Evolutionary conservation across 2,888 invertebrate species (phyloP), one percentile per base, ranked within the genome.

Genomic region (Drosophila acutilabella): DNA sequence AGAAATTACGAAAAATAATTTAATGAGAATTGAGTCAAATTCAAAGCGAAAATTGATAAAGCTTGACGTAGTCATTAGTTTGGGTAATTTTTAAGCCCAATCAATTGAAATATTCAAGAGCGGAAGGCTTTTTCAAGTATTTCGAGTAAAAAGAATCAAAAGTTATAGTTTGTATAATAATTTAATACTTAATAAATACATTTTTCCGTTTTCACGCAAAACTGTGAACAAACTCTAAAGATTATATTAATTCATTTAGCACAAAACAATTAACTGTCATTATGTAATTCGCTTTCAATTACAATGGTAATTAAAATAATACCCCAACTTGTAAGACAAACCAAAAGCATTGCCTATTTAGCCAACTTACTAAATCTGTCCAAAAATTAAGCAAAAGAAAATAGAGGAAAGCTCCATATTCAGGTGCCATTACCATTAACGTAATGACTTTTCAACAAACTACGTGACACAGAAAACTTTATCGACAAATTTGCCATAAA

Each of bases 381-480:
- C 36, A 42, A 58, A 50, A 45, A 52, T 4, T 3, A 20, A 20
- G 20, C 20, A 4, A 20, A 11, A 18, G 20, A 18, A 23, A 23
- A 23, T 23, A 0, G 6, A 36, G 18, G 18, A 54, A 38, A 14
- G 11, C 13, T 14, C 33, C 53, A 62, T 59, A 47, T 59, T 58
- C 57, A 4, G n/a, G 26, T 23, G 44, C 36, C 54, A 56, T 74
- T 71, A 60, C 44, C 54, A 56, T 74, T 71, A 60, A 33, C 47
- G 36, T 64, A 79, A 79, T 74, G 53, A 79, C 62, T 78, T 78
- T 79, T 60, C 33, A 57, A 74, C 79, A 74, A 71, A 67, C 66
- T 77, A 80, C 70, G 73, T 80, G 80, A 69, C 80, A 73, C 36
- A 40, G 50, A 80, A 78, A 78, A 77, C 72, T 80, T 78, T 70